phyloP scores from a whole-genome alignment of 2,797 vertebrate genomes.

The Cheirogaleus major region DNA sequence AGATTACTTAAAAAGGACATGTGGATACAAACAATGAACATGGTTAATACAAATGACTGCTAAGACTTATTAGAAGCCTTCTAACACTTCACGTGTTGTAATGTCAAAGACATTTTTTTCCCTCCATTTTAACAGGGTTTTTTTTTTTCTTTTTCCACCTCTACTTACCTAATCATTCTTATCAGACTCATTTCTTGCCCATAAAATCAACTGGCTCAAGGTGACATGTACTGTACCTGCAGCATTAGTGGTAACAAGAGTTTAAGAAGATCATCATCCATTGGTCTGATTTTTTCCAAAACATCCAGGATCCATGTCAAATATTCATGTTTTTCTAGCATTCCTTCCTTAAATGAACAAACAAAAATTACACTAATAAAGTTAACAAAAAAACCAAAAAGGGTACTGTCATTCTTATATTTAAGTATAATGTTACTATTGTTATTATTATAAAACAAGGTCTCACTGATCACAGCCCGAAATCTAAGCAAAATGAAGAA shows the following conservation, averaged over 20 bases:
- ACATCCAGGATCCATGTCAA: slow-evolving; percentile 88
- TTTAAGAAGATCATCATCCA: slow-evolving; percentile 87
- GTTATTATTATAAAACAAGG: neutral
- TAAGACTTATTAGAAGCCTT: neutral
- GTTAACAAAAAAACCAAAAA: neutral
- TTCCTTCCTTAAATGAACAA: slow-evolving; percentile 84
- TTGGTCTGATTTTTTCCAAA: slow-evolving; percentile 85
- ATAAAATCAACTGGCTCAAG: neutral
- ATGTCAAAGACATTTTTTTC: neutral
- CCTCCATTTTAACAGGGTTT: neutral
- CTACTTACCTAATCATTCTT: neutral
- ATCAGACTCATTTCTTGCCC: neutral
- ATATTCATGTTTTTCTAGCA: slow-evolving; percentile 87
- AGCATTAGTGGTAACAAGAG: slow-evolving; percentile 85
- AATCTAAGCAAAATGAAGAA: neutral
- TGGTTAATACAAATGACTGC: accelerated
- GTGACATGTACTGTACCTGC: slow-evolving; percentile 77
- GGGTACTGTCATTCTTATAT: neutral
- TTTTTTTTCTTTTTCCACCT: neutral
- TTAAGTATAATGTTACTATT: neutral
- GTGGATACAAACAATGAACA: neutral
- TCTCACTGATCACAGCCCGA: neutral
- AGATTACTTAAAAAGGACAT: neutral
- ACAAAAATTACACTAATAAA: neutral
- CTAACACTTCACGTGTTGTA: neutral